These are phyloP conservation scores for Margarornis squamiger DNA, from an alignment of 2,797 vertebrate genomes.

Conservation along the genomic window DNA sequence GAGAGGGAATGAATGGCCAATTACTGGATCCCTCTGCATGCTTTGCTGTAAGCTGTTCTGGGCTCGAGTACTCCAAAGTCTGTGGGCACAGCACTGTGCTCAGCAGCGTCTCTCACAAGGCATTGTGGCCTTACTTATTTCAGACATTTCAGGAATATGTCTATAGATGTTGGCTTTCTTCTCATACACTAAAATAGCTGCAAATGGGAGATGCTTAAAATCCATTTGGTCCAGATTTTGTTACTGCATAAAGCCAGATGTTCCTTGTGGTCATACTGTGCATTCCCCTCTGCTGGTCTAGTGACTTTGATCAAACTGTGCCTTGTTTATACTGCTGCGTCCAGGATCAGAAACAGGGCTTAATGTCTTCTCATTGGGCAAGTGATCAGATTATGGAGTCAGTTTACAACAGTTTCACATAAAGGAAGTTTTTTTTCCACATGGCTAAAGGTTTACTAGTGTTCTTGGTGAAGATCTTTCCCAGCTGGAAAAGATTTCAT, in stretches of 20 bases:
- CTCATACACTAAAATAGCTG: not conserved
- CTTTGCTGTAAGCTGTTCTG: not conserved
- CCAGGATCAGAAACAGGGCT: not conserved
- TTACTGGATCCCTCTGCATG: not conserved
- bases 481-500: not conserved
- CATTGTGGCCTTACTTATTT: not conserved
- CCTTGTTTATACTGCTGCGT: not conserved
- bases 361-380: not conserved
- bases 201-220: not conserved
- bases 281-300: not conserved
- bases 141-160: not conserved
- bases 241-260: not conserved
- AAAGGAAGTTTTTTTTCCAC: not conserved
- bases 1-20: not conserved
- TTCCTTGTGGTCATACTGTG: not conserved
- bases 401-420: not conserved
- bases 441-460: not conserved
- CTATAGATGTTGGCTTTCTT: not conserved
- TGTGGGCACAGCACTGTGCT: not conserved
- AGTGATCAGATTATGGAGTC: not conserved
- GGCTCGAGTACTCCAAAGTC: not conserved
- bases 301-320: not conserved
- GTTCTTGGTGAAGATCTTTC: not conserved
- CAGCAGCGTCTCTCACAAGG: not conserved
- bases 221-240: not conserved